phyloP scores from a whole-genome alignment of 2,888 invertebrate species.

The Megastigmus dorsalis region DNA sequence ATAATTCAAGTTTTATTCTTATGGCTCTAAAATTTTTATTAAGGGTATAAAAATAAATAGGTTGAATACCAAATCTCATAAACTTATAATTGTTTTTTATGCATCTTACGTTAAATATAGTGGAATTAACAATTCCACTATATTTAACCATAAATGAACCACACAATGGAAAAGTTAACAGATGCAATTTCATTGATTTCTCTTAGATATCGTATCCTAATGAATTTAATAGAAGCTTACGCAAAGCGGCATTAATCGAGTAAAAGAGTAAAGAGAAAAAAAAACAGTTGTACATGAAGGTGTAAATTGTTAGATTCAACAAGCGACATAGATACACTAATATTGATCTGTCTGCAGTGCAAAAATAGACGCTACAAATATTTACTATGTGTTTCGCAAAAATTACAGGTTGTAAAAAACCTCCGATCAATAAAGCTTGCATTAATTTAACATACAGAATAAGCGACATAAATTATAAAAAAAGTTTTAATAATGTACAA shows the following conservation, averaged over 20 bases:
- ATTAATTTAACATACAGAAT: too few relatives aligned
- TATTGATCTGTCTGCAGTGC: neutral
- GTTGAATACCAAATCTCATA: too few relatives aligned
- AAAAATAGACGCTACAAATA: neutral
- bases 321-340: neutral
- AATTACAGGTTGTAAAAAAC: neutral
- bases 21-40: too few relatives aligned
- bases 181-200: slow-evolving; percentile 1
- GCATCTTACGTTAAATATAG: too few relatives aligned
- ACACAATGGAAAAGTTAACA: neutral
- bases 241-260: neutral
- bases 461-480: too few relatives aligned
- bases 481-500: too few relatives aligned
- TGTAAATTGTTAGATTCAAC: slow-evolving; percentile 1
- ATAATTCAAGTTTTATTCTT: too few relatives aligned
- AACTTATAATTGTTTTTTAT: too few relatives aligned
- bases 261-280: slow-evolving; percentile 1
- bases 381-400: neutral
- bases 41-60: too few relatives aligned
- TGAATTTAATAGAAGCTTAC: neutral
- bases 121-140: too few relatives aligned
- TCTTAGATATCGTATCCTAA: neutral
- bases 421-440: neutral
- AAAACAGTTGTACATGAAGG: neutral
- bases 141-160: too few relatives aligned